These are phyloP conservation scores for Calidris pygmaea DNA, from an alignment of 2,113 vertebrate genomes.

Conservation along the genomic window DNA sequence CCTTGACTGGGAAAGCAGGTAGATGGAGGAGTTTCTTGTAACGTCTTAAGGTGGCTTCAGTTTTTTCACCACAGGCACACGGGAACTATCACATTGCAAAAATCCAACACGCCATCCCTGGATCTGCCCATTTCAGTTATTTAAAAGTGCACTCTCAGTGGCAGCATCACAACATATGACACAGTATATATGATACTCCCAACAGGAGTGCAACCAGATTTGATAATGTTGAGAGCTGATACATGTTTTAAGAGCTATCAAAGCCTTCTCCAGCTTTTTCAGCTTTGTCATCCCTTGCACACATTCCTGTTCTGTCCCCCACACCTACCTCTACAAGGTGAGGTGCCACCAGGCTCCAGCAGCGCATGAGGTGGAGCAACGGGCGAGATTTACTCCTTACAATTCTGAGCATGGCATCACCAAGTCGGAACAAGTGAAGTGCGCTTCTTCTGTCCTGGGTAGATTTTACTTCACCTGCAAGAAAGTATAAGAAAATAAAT, in stretches of 20 bases:
- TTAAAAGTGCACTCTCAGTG: neutral
- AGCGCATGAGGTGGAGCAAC: constrained; percentile 90
- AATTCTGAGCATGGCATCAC: constrained; percentile 93
- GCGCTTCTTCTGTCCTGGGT: constrained; percentile 87
- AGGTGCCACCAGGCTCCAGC: constrained; percentile 95
- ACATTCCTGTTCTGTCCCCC: neutral
- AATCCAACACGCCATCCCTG: neutral
- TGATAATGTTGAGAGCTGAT: neutral
- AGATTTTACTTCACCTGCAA: constrained; percentile 88
- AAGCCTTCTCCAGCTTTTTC: neutral
- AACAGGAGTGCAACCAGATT: neutral
- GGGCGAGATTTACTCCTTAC: constrained; percentile 87
- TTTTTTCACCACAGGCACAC: neutral
- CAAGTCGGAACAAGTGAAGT: constrained; percentile 93
- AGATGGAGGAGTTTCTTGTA: neutral
- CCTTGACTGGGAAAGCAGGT: neutral
- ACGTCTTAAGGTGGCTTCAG: neutral
- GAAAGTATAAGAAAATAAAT: neutral
- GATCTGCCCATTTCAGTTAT: neutral
- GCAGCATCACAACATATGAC: neutral
- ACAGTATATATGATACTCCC: neutral
- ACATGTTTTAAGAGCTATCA: neutral
- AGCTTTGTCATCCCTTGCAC: neutral
- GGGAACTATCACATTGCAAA: neutral
- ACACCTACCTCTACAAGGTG: constrained; percentile 91